Evolutionary conservation across 1,140 invertebrate genomes (phyloP).

Genomic region (Trichomalopsis sarcophagae): DNA sequence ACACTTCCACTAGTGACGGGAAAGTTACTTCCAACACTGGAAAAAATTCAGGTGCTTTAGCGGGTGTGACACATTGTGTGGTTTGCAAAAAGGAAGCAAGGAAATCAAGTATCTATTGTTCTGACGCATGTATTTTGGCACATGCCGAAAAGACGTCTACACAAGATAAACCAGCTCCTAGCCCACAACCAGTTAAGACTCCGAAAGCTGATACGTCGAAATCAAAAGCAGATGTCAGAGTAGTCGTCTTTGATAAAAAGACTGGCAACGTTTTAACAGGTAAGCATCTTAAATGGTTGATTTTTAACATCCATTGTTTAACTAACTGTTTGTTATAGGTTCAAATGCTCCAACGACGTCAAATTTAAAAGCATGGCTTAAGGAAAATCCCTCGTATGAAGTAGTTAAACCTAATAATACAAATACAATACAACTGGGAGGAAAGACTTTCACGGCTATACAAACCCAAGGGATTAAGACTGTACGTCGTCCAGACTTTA

Average conservation of each 20-base stretch:
- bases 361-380: conserved; percentile 88
- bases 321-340: conserved; percentile 71
- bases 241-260: conserved; percentile 87
- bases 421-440: conserved; percentile 71
- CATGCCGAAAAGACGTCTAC: conserved; percentile 86
- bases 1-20: conserved; percentile 8
- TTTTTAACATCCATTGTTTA: not conserved
- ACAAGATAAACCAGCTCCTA: conserved; percentile 66
- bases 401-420: conserved; percentile 81
- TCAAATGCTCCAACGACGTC: conserved; percentile 85
- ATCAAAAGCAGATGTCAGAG: conserved; percentile 72
- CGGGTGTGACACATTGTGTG: conserved; percentile 77
- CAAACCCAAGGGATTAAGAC: conserved; percentile 57
- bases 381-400: conserved; percentile 90
- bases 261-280: conserved; percentile 84
- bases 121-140: conserved; percentile 88
- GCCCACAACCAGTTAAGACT: conserved; percentile 55
- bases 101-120: conserved; percentile 88
- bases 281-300: conserved; percentile 48
- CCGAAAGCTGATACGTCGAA: conserved; percentile 66
- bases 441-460: conserved; percentile 67
- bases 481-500: conserved; percentile 46
- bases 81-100: conserved; percentile 84
- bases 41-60: not conserved
- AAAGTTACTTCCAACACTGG: conserved; percentile 17